Evolutionary conservation across 2,888 invertebrate species (phyloP).

Genomic region (Rhagophthalmus giganteus): DNA sequence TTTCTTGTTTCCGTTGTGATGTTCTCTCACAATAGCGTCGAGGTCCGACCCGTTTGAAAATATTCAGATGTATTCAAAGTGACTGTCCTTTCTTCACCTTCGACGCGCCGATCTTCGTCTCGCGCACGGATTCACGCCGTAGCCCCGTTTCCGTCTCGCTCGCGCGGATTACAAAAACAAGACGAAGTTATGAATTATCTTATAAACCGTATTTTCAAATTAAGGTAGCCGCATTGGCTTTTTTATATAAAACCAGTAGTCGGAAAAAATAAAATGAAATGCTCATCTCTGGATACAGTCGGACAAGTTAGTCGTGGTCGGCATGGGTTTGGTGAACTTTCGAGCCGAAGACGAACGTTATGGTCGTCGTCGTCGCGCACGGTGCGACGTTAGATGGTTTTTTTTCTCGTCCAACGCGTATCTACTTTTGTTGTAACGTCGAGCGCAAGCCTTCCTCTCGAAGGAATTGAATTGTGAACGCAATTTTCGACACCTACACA

Average conservation of each 20-base stretch:
- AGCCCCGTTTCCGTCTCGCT: conserved; percentile 13
- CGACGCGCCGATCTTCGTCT: conserved; percentile 8
- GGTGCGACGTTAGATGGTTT: no score
- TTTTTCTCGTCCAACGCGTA: no score
- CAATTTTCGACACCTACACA: conserved; percentile 24
- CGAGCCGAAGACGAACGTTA: background rate
- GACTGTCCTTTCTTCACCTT: conserved; percentile 26
- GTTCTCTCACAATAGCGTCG: conserved; percentile 26
- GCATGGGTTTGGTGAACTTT: conserved; percentile 18
- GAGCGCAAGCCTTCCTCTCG: no score
- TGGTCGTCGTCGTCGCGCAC: no score
- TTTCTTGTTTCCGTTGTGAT: conserved; percentile 38
- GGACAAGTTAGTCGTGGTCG: conserved; percentile 24
- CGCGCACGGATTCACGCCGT: background rate
- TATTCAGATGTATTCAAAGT: conserved; percentile 29
- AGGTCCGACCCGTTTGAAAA: conserved; percentile 28
- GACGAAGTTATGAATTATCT: conserved; percentile 43
- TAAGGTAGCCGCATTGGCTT: conserved; percentile 53
- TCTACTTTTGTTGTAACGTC: no score
- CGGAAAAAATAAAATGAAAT: conserved; percentile 47
- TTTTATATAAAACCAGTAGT: conserved; percentile 57
- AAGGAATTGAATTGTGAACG: conserved; percentile 16
- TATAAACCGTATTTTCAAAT: conserved; percentile 54
- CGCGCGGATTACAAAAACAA: conserved; percentile 21
- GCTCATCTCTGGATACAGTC: conserved; percentile 26